Percentiles rank a stretch among this genome's conserved stretches.
Evolutionary conservation across 37 sponge, comb jelly and placozoan species (phyloP).

Genomic region (Oscarella lobularis): DNA sequence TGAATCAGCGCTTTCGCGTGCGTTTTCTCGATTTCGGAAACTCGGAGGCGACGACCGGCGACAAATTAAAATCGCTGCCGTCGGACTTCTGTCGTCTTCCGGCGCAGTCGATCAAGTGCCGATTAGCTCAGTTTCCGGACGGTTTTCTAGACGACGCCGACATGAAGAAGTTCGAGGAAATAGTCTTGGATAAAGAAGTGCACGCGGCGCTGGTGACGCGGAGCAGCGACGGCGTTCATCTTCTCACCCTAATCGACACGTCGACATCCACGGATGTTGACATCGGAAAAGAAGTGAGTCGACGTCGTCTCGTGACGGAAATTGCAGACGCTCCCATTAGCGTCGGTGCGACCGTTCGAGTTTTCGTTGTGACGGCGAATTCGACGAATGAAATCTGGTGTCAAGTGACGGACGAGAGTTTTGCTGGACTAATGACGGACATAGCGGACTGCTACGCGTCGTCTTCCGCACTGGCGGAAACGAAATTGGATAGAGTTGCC

Average conservation of each 20-base stretch:
- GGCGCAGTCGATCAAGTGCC: not conserved
- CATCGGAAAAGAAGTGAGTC: not conserved
- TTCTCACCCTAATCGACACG: not conserved
- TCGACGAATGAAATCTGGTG: too few species aligned
- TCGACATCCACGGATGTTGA: not conserved
- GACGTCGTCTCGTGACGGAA: too few species aligned
- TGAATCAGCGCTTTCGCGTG: not conserved
- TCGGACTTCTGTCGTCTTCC: conserved; percentile 1
- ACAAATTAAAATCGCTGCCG: not conserved
- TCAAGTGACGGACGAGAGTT: too few species aligned
- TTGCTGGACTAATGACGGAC: not conserved
- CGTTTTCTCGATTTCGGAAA: conserved; percentile 25
- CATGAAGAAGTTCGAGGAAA: not conserved
- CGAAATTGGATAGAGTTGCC: not conserved
- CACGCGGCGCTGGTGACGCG: not conserved
- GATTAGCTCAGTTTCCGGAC: too few species aligned
- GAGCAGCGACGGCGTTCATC: not conserved
- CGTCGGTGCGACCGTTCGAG: too few species aligned
- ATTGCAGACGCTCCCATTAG: too few species aligned
- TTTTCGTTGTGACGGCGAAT: too few species aligned
- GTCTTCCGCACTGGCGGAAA: not conserved
- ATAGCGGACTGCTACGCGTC: not conserved
- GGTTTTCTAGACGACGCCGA: too few species aligned
- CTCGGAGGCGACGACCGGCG: not conserved
- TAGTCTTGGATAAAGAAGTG: not conserved